A percentile compares a stretch with the other conserved stretches of the same genome.
Evolutionary conservation across 2,888 invertebrate species (phyloP).

Genomic region (Thereva unica): DNA sequence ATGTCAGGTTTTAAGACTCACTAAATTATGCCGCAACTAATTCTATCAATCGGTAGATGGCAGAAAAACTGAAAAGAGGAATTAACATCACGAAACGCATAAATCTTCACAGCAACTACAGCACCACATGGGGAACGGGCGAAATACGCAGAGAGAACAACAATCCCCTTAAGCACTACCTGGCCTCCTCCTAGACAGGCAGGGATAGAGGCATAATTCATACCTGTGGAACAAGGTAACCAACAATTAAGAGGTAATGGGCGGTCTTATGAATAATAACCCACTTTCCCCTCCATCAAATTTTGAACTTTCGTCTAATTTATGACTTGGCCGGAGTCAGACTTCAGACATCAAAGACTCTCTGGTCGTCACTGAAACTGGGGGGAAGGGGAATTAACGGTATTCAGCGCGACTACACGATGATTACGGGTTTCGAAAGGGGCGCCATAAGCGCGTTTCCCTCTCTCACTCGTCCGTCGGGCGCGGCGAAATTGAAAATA

Average conservation of each 20-base stretch:
- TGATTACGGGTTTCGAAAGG: background rate
- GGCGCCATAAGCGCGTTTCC: too few species aligned
- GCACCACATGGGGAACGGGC: background rate
- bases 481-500: too few species aligned
- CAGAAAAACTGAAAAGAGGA: constrained; percentile 21
- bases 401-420: background rate
- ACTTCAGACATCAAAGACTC: constrained; percentile 20
- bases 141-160: constrained; percentile 16
- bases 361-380: background rate
- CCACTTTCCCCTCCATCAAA: constrained; percentile 29
- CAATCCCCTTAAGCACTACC: constrained; percentile 15
- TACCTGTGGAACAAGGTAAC: constrained; percentile 8
- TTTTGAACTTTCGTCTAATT: constrained; percentile 23
- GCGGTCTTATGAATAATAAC: constrained; percentile 17
- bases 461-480: too few species aligned
- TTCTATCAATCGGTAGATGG: constrained; percentile 36
- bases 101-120: background rate
- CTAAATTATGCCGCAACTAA: constrained; percentile 5
- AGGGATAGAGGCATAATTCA: constrained; percentile 7
- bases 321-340: constrained; percentile 19
- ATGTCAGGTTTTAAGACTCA: constrained; percentile 26
- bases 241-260: constrained; percentile 18
- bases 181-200: background rate
- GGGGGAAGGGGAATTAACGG: background rate
- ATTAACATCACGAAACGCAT: background rate